These are phyloP conservation scores for Netelia virgata DNA, from an alignment of 2,888 invertebrate genomes.

Conservation along the genomic window DNA sequence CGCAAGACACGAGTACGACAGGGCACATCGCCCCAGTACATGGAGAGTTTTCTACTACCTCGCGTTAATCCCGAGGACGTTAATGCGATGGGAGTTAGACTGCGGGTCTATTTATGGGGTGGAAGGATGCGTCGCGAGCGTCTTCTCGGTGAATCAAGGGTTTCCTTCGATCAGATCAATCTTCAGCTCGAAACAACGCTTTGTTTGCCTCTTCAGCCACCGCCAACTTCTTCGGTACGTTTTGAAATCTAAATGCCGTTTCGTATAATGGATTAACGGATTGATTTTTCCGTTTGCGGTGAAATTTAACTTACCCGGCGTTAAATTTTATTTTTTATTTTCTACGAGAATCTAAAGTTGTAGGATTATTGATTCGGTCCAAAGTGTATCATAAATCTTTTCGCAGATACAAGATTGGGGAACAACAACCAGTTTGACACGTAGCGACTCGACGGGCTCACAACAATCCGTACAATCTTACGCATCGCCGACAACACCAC, in stretches of 20 bases:
- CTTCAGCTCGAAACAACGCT: slow-evolving; percentile 95
- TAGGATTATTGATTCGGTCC: background rate
- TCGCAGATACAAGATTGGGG: slow-evolving; percentile 78
- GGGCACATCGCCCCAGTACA: slow-evolving; percentile 96
- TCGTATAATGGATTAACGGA: no score
- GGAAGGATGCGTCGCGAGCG: slow-evolving; percentile 97
- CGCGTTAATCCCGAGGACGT: slow-evolving; percentile 98
- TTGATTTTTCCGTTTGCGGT: no score
- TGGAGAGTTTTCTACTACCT: slow-evolving; percentile 96
- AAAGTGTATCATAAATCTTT: slow-evolving; percentile 12
- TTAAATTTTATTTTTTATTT: background rate
- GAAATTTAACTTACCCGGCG: no score
- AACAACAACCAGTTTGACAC: slow-evolving; percentile 87
- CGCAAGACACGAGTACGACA: slow-evolving; percentile 97
- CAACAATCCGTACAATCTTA: slow-evolving; percentile 91
- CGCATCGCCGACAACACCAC: slow-evolving; percentile 81
- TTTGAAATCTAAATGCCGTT: background rate
- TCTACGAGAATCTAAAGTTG: background rate
- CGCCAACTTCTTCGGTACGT: slow-evolving; percentile 80
- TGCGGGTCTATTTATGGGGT: slow-evolving; percentile 94
- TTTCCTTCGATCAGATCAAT: slow-evolving; percentile 95
- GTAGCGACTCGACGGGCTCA: slow-evolving; percentile 97
- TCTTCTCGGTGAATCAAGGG: slow-evolving; percentile 95
- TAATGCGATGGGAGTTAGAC: slow-evolving; percentile 95
- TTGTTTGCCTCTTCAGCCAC: slow-evolving; percentile 92